Base-by-base conservation (phyloP, 2,113 vertebrate genomes). In the Platichthys flesus region DNA sequence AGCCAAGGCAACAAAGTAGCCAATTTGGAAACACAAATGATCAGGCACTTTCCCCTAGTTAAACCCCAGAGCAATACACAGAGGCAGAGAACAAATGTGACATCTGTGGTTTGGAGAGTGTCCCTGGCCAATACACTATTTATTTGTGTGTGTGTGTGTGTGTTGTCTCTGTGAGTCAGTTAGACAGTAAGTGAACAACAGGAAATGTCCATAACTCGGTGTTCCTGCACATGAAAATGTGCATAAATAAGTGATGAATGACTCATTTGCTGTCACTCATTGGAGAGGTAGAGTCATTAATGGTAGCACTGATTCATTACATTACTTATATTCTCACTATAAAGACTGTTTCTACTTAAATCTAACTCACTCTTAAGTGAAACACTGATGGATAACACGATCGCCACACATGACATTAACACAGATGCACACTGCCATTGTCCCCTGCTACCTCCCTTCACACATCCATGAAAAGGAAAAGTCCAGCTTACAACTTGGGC, bases 11-110 rank as follows among this genome's bases (percentile, higher is more conserved):
- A 54, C 75, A 88, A 85, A 90, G 31, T 65, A 90, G 86, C 89
- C 88, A 89, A 92, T 92, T 92, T 91, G 67, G 59, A 87, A 76
- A 71, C 82, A 87, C 82, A 88, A 90, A 83, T 91, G 86, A 66
- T 60, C 66, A 20, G 35, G 77, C 74, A 74, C 83, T 86, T 82
- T 88, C 18, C 81, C 82, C 81, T 88, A 83, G 79, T 91, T 91
- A 87, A 89, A 85, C 51, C 84, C 58, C 40, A 60, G 42, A 89
- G 88, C 86, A 85, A 84, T 71, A 73, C 84, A 81, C 75, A 85
- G 56, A 79, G 81, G 73, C 74, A 23, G 65, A 72, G 72, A 82
- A 62, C 14, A 61, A 88, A 85, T 90, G 88, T 83, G 85, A 88
- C 88, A 85, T 91, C 87, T 87, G 89, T 82, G 81, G 68, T 85